Evolutionary conservation across 2,888 invertebrate species (phyloP).

Genomic region (Tyria jacobaeae): DNA sequence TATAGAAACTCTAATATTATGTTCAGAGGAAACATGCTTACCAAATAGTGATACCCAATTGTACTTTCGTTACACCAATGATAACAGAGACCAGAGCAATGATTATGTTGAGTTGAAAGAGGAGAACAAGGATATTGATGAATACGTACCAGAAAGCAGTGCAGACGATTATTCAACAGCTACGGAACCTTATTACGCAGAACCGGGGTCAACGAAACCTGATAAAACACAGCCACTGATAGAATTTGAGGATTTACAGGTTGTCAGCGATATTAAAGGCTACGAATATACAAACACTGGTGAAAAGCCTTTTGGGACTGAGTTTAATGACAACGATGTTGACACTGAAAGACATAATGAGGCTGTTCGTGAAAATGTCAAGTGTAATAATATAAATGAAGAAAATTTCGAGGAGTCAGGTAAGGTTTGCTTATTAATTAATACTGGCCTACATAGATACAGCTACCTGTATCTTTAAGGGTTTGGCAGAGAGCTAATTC

Average conservation of each 20-base stretch:
- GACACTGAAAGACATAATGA: conserved; percentile 27
- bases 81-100: conserved; percentile 33
- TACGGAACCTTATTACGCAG: background rate
- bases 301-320: conserved; percentile 15
- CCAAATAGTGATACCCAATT: conserved; percentile 34
- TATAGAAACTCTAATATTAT: conserved; percentile 61
- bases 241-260: background rate
- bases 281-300: conserved; percentile 14
- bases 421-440: conserved; percentile 4
- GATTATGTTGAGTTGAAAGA: conserved; percentile 43
- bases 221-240: background rate
- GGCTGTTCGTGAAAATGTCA: background rate
- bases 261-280: background rate
- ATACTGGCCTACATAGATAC: background rate
- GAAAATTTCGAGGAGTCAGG: conserved; percentile 22
- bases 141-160: conserved; percentile 22
- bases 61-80: conserved; percentile 16
- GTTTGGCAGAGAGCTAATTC: too few species aligned
- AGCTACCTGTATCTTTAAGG: too few species aligned
- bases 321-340: conserved; percentile 23
- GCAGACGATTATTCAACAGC: conserved; percentile 4
- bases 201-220: conserved; percentile 4
- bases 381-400: background rate
- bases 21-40: conserved; percentile 66
- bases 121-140: conserved; percentile 27